Evolutionary conservation across 2,888 invertebrate genomes (phyloP), one percentile per base, ranked within the genome.

Genomic region (Andrena minutula): DNA sequence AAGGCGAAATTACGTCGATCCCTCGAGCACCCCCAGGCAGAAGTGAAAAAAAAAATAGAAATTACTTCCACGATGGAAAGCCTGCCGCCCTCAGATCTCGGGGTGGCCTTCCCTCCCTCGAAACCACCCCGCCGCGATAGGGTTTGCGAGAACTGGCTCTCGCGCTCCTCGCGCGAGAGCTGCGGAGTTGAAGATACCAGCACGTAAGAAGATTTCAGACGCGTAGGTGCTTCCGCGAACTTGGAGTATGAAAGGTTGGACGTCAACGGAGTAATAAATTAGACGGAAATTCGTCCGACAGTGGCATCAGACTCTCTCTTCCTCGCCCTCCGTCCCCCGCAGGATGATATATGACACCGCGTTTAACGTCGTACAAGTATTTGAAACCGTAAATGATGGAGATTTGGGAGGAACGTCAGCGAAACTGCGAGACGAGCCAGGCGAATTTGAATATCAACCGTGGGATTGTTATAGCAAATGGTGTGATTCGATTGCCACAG

Each of bases 1-100:
- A 91, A 91, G 88, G 88, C 86, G 85, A 90, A 91, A 92, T 91
- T 91, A 91, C 90, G 85, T 86, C 79, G 89, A 86, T 75, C 86
- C 87, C 85, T 30, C 2, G 30, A 78, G 69, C 64, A 73, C 74
- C 41, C 30, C 51, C 47, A 47, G 32, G 87, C 86, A 75, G 89
- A 41, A 41, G 41, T 41, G 90, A 91, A 91, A 92, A 91, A 91
- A 91, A 91, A 90, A 89, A 86, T 88, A 88, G 90, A 89, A 90
- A 90, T 91, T 88, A 89, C 89, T 86, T 86, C 86, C 64, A 64
- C 61, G 74, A 79, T 64, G 69, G 72, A 26, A 12, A 53, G 53
- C 53, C 53, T 10, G 23, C 7, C n/a, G 41, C 64, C 28, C 10
- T 53, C 16, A 47, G 66, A 75, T 51, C 23, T 61, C 73, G 68